Evolutionary conservation across 2,113 vertebrate genomes (phyloP), one percentile per base, ranked within the genome.

Genomic region (Dromas ardeola): DNA sequence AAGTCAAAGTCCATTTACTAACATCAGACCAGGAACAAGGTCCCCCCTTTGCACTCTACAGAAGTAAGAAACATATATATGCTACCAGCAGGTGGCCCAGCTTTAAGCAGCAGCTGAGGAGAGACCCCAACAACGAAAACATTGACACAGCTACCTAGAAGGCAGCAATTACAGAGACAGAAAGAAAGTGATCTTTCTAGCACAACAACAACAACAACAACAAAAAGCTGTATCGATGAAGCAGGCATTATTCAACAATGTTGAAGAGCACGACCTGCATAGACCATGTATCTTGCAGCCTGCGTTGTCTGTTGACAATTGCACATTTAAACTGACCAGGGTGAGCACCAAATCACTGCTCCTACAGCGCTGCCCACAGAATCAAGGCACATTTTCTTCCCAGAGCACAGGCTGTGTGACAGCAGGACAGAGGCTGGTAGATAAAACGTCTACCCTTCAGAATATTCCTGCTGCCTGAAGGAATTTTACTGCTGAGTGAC

Each of bases 371-470:
- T 55, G 23, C n/a, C 42, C n/a, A 22, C 36, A 82, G 45, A 71
- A 82, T 5, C 10, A 52, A 38, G 20, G 16, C 11, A 55, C 2
- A 0, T 81, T 83, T 80, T 73, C n/a, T 59, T 77, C 30, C 14
- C 38, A 11, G 17, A 59, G 9, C 3, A 2, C 20, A 55, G 19
- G 9, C 15, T 67, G 18, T 0, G 0, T 23, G 30, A 52, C 27
- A 38, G 36, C 21, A 49, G 40, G 63, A 52, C 7, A 63, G 36
- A 62, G 6, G 12, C 6, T 38, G 13, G 9, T 29, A 42, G 45
- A 21, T 29, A 63, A 77, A 85, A 72, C 18, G 5, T 5, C 7
- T 32, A n/a, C 71, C 45, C 36, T 34, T 76, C 50, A 40, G n/a
- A 71, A 84, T 59, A 76, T 65, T 65, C 50, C 19, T 49, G 6